A percentile compares a stretch with the other conserved stretches of the same genome.
Evolutionary conservation across 2,888 invertebrate species (phyloP).

Genomic region (Machimus atricapillus): DNA sequence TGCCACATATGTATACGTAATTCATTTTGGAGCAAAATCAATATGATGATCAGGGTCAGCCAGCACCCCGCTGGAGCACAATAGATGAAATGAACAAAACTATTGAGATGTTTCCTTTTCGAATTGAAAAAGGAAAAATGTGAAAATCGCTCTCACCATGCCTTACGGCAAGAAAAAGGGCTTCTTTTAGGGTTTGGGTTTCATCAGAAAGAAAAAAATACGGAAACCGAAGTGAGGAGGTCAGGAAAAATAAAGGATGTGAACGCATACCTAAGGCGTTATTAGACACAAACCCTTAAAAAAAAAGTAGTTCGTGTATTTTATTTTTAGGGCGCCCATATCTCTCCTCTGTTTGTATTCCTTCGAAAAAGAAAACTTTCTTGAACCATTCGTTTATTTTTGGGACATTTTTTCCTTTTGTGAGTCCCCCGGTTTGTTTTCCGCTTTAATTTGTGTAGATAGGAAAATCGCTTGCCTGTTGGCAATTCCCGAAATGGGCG

Average conservation of each 20-base stretch:
- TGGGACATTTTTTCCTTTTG: background rate
- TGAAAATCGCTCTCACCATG: background rate
- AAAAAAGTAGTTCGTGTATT: background rate
- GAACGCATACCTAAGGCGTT: background rate
- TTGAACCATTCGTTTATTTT: background rate
- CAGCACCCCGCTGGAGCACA: background rate
- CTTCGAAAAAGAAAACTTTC: background rate
- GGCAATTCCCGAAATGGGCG: background rate
- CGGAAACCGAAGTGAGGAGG: background rate
- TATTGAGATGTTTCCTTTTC: background rate
- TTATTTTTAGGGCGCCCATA: background rate
- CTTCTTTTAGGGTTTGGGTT: background rate
- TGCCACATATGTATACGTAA: background rate
- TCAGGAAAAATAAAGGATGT: background rate
- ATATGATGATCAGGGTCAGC: background rate
- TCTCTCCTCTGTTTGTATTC: background rate
- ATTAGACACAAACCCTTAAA: background rate
- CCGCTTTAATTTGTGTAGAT: background rate
- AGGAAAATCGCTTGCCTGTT: background rate
- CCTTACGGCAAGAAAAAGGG: background rate
- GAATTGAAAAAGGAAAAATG: background rate
- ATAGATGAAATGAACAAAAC: background rate
- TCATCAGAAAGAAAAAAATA: background rate
- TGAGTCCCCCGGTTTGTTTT: background rate
- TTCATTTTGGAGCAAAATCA: background rate